Conservation (phyloP, 2,797 vertebrate species). For the Anomalospiza imberbis region DNA sequence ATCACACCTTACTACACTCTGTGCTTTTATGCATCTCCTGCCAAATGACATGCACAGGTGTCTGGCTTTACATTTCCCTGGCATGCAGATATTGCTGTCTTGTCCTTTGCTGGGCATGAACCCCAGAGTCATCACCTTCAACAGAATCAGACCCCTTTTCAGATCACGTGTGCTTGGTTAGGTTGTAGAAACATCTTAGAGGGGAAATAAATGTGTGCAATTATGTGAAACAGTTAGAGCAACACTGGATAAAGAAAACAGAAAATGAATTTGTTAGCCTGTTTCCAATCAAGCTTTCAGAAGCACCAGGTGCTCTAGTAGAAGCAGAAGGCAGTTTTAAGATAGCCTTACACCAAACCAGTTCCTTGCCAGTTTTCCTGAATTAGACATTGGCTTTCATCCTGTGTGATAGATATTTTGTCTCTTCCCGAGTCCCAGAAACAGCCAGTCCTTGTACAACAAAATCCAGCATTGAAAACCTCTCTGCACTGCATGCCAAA, state of each 20-base stretch:
- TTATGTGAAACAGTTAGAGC: neutral
- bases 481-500: neutral
- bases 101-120: neutral
- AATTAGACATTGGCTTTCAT: conserved; percentile 50
- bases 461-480: neutral
- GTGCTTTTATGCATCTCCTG: neutral
- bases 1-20: neutral
- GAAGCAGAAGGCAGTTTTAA: conserved; percentile 44
- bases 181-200: neutral
- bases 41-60: neutral
- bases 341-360: neutral
- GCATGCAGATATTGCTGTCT: neutral
- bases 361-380: conserved; percentile 6
- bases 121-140: neutral
- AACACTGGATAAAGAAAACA: neutral
- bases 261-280: neutral
- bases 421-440: conserved; percentile 12
- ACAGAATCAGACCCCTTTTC: neutral
- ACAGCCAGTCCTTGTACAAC: neutral
- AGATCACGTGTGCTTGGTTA: neutral
- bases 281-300: neutral
- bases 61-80: neutral
- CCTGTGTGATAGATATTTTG: neutral
- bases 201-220: neutral
- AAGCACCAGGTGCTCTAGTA: conserved; percentile 14